Evolutionary conservation across 2,113 vertebrate genomes (phyloP).

Genomic region (Psettodes erumei): DNA sequence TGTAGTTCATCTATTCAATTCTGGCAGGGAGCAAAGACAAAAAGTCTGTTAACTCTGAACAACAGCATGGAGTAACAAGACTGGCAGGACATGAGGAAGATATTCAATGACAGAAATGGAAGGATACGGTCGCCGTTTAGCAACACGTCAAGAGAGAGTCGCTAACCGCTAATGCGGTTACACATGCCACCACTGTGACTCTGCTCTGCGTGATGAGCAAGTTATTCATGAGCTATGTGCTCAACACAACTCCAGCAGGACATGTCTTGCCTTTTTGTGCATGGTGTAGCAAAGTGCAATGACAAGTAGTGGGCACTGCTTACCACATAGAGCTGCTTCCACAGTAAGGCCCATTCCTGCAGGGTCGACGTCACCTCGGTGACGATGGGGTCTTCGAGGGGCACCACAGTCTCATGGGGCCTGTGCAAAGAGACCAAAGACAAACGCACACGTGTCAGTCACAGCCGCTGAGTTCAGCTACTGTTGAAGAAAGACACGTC

Average conservation of each 20-base stretch:
- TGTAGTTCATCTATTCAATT: constrained; percentile 39
- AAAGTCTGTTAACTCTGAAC: constrained; percentile 36
- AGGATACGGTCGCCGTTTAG: no score
- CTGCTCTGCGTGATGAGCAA: neutral
- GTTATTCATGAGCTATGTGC: neutral
- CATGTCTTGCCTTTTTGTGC: no score
- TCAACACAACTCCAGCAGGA: neutral
- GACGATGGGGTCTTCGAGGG: constrained; percentile 92
- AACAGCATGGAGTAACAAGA: constrained; percentile 1
- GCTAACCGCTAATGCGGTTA: no score
- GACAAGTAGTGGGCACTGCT: no score
- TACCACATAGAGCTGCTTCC: constrained; percentile 99
- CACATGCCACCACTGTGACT: neutral
- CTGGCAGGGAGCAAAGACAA: constrained; percentile 31
- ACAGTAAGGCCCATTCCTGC: constrained; percentile 95
- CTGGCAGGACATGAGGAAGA: constrained; percentile 39
- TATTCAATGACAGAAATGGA: no score
- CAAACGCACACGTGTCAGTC: constrained; percentile 5
- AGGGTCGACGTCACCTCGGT: constrained; percentile 95
- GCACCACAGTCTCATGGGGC: constrained; percentile 93
- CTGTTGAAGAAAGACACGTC: neutral
- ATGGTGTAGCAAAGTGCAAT: no score
- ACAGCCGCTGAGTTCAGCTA: neutral
- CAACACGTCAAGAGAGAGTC: no score
- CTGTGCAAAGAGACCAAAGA: constrained; percentile 69